Base-by-base conservation (phyloP, 2,797 vertebrate species). In the Rhabdophis nuchalis region DNA sequence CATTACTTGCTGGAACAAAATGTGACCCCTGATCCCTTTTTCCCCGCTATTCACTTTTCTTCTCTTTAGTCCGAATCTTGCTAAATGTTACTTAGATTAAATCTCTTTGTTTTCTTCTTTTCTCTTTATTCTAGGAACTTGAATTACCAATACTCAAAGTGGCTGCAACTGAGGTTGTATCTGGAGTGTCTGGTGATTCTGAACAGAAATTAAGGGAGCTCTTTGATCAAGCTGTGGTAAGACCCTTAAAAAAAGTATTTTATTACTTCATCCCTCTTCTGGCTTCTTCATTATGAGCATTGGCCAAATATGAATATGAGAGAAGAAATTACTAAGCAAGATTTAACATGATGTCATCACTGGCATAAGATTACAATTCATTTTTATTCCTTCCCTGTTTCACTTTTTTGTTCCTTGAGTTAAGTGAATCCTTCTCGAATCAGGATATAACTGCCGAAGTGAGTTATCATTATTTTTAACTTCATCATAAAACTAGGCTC, bases 171-270 rank as follows among this genome's bases (percentile, higher is more conserved):
- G 99, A 99, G 96, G 95, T 99, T 94, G 99, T 99, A 72, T 99
- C 99, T 0, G 99, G 99, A 87, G 98, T 99, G 9, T 99, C 99
- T 0, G 99, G 99, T 82, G 99, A 99, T 93, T 99, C 99, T 0
- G 99, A 99, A 89, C 99, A 99, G 97, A 99, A 99, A 92, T 97
- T 99, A 61, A 95, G 99, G 90, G 98, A 98, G 58, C 96, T 99
- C 41, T 99, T 99, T 95, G 98, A 99, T 36, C 97, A 97, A 92
- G 98, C 99, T 52, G 97, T 99, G 98, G 99, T 99, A 90, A 98
- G 98, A 95, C 1, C 1, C 10, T 20, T 7, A 86, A 32, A 92
- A 93, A 85, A 89, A 25, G 25, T 14, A 11, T 68, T 41, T 89
- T 68, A 68, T 57, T 56, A 68, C 16, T 89, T 56, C 52, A 20